phyloP scores from a whole-genome alignment of 2,888 invertebrate species.

The Meiosimyza platycephala region DNA sequence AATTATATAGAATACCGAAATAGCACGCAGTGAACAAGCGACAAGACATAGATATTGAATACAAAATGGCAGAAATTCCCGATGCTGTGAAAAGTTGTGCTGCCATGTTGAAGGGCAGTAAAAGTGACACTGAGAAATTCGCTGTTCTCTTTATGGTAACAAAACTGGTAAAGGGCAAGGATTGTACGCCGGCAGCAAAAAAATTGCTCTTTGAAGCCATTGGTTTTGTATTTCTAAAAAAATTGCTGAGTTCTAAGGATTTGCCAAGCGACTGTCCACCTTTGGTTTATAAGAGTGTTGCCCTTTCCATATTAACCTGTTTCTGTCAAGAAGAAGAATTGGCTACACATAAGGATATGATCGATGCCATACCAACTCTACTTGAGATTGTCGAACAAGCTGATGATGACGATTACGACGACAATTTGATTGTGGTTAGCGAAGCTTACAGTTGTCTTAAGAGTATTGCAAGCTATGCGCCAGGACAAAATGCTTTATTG shows the following conservation, averaged over 20 bases:
- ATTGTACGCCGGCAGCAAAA: constrained; percentile 81
- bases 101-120: constrained; percentile 80
- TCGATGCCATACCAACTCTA: constrained; percentile 84
- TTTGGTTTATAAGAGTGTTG: constrained; percentile 90
- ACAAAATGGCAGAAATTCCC: constrained; percentile 70
- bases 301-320: constrained; percentile 86
- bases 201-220: constrained; percentile 88
- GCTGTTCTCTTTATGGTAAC: constrained; percentile 93
- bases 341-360: constrained; percentile 85
- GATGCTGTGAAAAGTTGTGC: constrained; percentile 88
- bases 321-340: constrained; percentile 86
- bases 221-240: constrained; percentile 86
- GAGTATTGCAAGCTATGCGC: constrained; percentile 81
- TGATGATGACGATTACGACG: constrained; percentile 86
- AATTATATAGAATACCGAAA: constrained; percentile 24
- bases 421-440: constrained; percentile 86
- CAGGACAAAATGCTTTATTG: constrained; percentile 83
- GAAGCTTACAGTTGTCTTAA: constrained; percentile 88
- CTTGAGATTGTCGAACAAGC: constrained; percentile 86
- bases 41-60: constrained; percentile 9
- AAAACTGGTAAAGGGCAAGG: constrained; percentile 86
- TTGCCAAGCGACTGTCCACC: constrained; percentile 90
- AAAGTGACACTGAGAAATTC: constrained; percentile 90
- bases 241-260: constrained; percentile 79
- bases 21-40: constrained; percentile 27